These are phyloP conservation scores for Hypomecis punctinalis DNA, from an alignment of 2,888 invertebrate species.

Conservation along the genomic window DNA sequence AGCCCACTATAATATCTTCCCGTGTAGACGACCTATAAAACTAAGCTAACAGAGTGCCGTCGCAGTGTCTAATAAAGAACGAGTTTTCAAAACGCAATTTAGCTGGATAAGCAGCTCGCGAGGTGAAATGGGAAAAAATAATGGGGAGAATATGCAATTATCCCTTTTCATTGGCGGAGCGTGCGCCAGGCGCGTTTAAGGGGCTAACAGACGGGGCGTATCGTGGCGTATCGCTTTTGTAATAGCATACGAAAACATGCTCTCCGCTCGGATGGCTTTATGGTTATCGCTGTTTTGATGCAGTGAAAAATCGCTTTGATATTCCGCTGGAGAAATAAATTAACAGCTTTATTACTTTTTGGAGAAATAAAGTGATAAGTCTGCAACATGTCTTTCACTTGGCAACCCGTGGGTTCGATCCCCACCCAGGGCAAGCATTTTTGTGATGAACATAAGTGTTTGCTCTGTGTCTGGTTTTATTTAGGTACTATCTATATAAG, in stretches of 20 bases:
- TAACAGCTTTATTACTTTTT: background rate
- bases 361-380: no score
- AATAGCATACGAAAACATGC: slow-evolving; percentile 30
- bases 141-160: slow-evolving; percentile 69
- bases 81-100: slow-evolving; percentile 61
- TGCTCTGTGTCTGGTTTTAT: no score
- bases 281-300: slow-evolving; percentile 26
- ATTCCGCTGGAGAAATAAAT: background rate
- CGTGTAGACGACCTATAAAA: slow-evolving; percentile 33
- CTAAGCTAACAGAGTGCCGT: slow-evolving; percentile 37
- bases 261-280: slow-evolving; percentile 24
- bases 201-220: slow-evolving; percentile 36
- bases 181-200: slow-evolving; percentile 36
- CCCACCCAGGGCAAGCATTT: no score
- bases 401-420: no score
- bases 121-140: slow-evolving; percentile 69
- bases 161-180: slow-evolving; percentile 67
- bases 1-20: slow-evolving; percentile 2
- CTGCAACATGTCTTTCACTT: no score
- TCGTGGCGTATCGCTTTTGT: slow-evolving; percentile 28
- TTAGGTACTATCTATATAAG: no score
- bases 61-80: slow-evolving; percentile 43
- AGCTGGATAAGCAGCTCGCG: slow-evolving; percentile 58
- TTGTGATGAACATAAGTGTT: no score
- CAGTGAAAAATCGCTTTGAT: slow-evolving; percentile 1